Base-by-base conservation (phyloP, 92 coral and sea anemone species). In the Epizoanthus illoricatus region DNA sequence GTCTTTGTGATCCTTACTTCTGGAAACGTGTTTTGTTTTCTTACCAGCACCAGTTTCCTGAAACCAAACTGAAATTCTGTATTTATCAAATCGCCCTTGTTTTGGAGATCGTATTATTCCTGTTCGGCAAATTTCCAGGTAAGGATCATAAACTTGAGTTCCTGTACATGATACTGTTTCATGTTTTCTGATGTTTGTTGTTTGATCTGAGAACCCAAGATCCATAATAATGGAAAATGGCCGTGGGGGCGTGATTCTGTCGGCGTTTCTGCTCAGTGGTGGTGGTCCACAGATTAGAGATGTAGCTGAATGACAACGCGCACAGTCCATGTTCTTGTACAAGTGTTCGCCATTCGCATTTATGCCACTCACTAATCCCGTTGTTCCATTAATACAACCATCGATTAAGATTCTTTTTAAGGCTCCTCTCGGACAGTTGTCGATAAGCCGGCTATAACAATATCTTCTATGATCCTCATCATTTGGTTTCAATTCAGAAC, bases 201-300 rank as follows among this genome's bases (percentile, higher is more conserved):
- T 13, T 17, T 18, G 17, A n/a, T 60, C 73, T n/a, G 84, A 79
- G 28, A 20, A 79, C 3, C 68, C 84, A 19, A 79, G 36, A 64
- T 45, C 71, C 61, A 79, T 23, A 1, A 79, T 54, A 33, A 79
- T 19, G 16, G 83, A 79, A 15, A 75, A 75, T 7, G 66, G 80
- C 67, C 60, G 28, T 19, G 4, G 43, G n/a, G 28, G 45, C 7
- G 80, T 7, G 52, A 28, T 28, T 28, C 33, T 28, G 52, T 5
- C 56, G 56, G 56, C 15, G 2, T 1, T 8, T 49, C 11, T 49
- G 15, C 15, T 49, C 0, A 13, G 56, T 7, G 56, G 10, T 3
- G 11, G 55, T 49, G 55, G 55, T 52, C 56, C 56, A 52, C 56
- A 52, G 10, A 9, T 5, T 52, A 52, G 15, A 52, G 11, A 52